These are phyloP conservation scores for Eurystomus glaucurus DNA, from an alignment of 2,797 vertebrate species.

Conservation along the genomic window DNA sequence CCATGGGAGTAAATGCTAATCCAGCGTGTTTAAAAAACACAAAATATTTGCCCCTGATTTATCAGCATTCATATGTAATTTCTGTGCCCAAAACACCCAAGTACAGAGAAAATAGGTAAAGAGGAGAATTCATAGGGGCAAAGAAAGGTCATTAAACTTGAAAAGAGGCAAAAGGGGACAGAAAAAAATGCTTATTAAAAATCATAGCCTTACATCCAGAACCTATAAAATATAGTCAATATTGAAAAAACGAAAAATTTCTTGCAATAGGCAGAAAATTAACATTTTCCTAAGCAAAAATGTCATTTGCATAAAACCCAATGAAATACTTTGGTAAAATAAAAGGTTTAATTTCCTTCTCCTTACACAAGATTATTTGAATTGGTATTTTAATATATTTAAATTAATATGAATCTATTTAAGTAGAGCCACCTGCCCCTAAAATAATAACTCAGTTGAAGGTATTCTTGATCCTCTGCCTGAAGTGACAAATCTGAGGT, in stretches of 20 bases:
- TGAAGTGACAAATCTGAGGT: neutral
- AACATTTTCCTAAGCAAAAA: neutral
- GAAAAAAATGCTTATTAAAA: neutral
- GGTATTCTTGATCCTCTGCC: neutral
- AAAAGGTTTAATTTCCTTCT: neutral
- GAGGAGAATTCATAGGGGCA: neutral
- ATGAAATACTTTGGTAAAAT: neutral
- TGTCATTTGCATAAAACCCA: rapidly evolving
- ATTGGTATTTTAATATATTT: neutral
- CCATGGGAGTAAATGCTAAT: neutral
- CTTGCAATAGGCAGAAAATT: neutral
- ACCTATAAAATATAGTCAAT: neutral
- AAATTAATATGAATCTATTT: neutral
- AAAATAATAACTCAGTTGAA: neutral
- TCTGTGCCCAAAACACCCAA: rapidly evolving
- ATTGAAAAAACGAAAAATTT: neutral
- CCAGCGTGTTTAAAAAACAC: neutral
- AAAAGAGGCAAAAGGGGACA: neutral
- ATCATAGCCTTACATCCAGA: neutral
- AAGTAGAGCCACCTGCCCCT: neutral
- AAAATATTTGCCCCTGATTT: neutral
- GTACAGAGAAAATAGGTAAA: neutral
- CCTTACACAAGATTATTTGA: neutral
- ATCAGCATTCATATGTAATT: neutral
- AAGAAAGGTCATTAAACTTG: neutral